Evolutionary conservation across 2,888 invertebrate genomes (phyloP).

Genomic region (Apamea anceps): DNA sequence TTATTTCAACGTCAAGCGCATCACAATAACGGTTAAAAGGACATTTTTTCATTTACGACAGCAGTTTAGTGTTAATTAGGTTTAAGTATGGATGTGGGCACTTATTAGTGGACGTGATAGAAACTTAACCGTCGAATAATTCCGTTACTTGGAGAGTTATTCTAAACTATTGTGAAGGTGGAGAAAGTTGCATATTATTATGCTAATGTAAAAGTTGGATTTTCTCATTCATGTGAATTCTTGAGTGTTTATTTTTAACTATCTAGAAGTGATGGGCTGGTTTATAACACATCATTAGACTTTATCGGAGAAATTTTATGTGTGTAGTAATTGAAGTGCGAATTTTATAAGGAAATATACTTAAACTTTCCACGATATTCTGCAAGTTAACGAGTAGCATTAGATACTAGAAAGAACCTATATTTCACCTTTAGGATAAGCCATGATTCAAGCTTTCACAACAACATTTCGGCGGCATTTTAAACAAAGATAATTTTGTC

Average conservation of each 20-base stretch:
- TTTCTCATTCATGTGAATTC: neutral
- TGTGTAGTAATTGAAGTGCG: neutral
- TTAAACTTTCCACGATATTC: neutral
- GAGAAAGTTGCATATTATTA: conserved; percentile 10
- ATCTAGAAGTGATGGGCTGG: neutral
- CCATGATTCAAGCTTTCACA: neutral
- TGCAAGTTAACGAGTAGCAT: neutral
- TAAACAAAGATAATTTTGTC: neutral
- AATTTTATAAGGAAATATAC: neutral
- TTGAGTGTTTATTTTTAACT: neutral
- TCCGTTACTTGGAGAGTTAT: neutral
- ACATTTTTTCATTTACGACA: conserved; percentile 58
- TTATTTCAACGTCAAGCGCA: conserved; percentile 63
- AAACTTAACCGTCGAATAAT: conserved; percentile 13
- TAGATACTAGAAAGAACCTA: neutral
- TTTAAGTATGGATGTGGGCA: conserved; percentile 52
- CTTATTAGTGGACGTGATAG: conserved; percentile 11
- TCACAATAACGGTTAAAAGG: conserved; percentile 56
- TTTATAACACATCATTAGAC: neutral
- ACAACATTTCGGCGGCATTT: neutral
- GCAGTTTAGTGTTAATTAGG: conserved; percentile 52
- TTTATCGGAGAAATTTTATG: neutral
- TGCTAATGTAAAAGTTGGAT: neutral
- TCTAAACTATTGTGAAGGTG: conserved; percentile 8
- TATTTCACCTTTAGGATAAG: neutral